Evolutionary conservation across 2,888 invertebrate species (phyloP).

Genomic region (Corbicula japonica): DNA sequence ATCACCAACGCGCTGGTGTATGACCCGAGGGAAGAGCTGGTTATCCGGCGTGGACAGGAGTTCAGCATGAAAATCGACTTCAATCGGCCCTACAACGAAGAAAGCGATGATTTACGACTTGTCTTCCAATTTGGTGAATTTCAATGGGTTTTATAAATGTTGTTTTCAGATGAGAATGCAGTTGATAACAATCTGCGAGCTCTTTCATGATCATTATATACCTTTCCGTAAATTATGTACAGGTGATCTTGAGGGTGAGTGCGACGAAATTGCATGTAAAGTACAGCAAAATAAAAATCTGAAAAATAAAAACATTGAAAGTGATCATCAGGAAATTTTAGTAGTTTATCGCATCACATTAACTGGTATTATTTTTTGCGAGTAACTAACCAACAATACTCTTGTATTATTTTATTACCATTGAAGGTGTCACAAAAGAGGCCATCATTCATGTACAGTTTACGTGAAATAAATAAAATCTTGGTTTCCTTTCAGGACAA

Average conservation of each 20-base stretch:
- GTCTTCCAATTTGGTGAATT: slow-evolving; percentile 89
- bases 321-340: too few species aligned
- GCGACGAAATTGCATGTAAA: neutral
- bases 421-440: too few species aligned
- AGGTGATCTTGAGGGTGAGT: neutral
- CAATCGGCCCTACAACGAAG: slow-evolving; percentile 91
- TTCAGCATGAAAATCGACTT: slow-evolving; percentile 91
- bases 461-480: neutral
- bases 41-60: slow-evolving; percentile 89
- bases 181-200: neutral
- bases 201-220: neutral
- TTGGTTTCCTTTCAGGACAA: slow-evolving; percentile 65
- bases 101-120: slow-evolving; percentile 93
- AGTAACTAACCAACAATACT: neutral
- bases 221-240: neutral
- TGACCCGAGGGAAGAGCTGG: slow-evolving; percentile 87
- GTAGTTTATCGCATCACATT: neutral
- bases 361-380: neutral
- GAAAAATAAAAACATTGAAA: too few species aligned
- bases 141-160: neutral
- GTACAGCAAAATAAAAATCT: too few species aligned
- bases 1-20: slow-evolving; percentile 30
- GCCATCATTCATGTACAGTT: neutral
- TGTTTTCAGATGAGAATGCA: neutral
- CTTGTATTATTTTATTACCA: too few species aligned